A percentile compares a stretch with the other conserved stretches of the same genome.
Conservation (phyloP, 1,140 invertebrate species). For the Drosophila quadrilineata region DNA sequence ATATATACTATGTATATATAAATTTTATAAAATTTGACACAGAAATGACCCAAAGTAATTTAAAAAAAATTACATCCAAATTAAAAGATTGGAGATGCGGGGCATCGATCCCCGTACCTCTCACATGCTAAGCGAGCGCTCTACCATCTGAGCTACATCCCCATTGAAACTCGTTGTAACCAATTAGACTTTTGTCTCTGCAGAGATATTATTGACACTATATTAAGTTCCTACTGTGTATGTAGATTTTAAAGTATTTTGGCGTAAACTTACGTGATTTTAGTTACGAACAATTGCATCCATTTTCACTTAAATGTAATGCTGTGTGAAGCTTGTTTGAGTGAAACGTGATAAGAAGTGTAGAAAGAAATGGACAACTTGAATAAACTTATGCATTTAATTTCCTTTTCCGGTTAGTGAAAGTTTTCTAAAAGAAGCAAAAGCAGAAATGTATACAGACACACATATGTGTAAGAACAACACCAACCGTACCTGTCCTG, state of each 20-base stretch:
- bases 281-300: too few relatives aligned
- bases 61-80: not conserved
- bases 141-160: conserved; percentile 87
- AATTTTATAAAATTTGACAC: not conserved
- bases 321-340: conserved; percentile 10
- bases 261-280: too few relatives aligned
- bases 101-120: conserved; percentile 91
- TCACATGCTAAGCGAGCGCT: conserved; percentile 93
- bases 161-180: not conserved
- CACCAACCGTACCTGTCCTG: conserved; percentile 52
- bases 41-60: too few relatives aligned
- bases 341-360: conserved; percentile 51
- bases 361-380: conserved; percentile 24
- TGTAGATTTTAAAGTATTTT: too few relatives aligned
- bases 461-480: too few relatives aligned
- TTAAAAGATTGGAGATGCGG: conserved; percentile 86
- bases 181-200: not conserved
- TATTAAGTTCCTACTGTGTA: not conserved
- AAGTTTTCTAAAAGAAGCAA: conserved; percentile 62
- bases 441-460: too few relatives aligned
- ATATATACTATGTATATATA: not conserved
- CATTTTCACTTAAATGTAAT: not conserved
- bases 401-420: conserved; percentile 76
- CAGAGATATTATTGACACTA: not conserved
- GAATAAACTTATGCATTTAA: conserved; percentile 71